Evolutionary conservation across 2,113 vertebrate genomes (phyloP).

Genomic region (Phrynosoma blainvillii): DNA sequence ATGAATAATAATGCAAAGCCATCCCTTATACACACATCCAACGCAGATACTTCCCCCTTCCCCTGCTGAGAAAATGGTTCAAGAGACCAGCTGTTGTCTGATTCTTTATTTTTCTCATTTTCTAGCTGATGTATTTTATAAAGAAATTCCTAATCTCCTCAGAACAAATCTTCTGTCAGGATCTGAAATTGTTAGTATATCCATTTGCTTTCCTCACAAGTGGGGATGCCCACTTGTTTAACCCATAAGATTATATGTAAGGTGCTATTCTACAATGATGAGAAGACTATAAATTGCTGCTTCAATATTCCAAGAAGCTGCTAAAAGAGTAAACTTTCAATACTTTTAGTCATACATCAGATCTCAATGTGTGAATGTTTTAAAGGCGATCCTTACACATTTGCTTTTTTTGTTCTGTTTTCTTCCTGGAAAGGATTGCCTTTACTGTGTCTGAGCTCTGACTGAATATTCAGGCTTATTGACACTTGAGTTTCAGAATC

Average conservation of each 20-base stretch:
- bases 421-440: conserved; percentile 20
- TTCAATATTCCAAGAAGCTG: conserved; percentile 51
- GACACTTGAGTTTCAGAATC: conserved; percentile 31
- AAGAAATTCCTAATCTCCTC: conserved; percentile 11
- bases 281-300: conserved; percentile 43
- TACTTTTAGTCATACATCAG: conserved; percentile 49
- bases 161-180: conserved; percentile 23
- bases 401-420: not conserved
- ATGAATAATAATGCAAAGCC: not conserved
- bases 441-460: conserved; percentile 29
- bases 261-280: conserved; percentile 41
- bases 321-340: conserved; percentile 38
- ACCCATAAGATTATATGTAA: conserved; percentile 30
- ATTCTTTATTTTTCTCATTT: conserved; percentile 32
- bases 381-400: conserved; percentile 53
- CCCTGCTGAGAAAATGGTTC: not conserved
- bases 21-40: not conserved
- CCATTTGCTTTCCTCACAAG: conserved; percentile 24
- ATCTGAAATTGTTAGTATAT: conserved; percentile 4
- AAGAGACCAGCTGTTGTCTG: not conserved
- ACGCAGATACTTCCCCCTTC: not conserved
- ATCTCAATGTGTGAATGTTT: conserved; percentile 24
- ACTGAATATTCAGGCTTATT: conserved; percentile 51
- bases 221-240: conserved; percentile 16
- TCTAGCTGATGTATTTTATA: conserved; percentile 1